A percentile compares a stretch with the other conserved stretches of the same genome.
phyloP scores from a whole-genome alignment of 2,797 vertebrate genomes.

The Orestias chungarensis region DNA sequence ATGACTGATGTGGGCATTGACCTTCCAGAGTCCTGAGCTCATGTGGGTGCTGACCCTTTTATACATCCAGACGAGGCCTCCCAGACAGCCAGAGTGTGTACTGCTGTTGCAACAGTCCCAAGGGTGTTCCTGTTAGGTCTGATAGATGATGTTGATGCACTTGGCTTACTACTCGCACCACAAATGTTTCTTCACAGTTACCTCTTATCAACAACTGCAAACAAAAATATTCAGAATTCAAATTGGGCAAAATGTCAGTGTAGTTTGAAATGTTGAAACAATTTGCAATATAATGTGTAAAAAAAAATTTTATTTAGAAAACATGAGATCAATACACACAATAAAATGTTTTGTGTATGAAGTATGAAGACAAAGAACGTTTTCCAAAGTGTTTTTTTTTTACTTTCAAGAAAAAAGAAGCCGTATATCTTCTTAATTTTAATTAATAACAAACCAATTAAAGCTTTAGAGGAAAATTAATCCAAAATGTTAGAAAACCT shows the following conservation, averaged over 20 bases:
- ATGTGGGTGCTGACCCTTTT: constrained; percentile 58
- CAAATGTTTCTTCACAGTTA: constrained; percentile 32
- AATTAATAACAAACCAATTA: not conserved
- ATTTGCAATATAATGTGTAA: not conserved
- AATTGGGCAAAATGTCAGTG: not conserved
- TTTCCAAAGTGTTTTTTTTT: not conserved
- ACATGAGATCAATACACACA: not conserved
- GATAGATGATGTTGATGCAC: constrained; percentile 62
- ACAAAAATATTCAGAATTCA: not conserved
- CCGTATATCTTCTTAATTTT: too few species aligned
- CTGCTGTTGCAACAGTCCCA: constrained; percentile 28
- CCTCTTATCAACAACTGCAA: constrained; percentile 21
- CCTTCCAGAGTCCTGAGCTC: constrained; percentile 58
- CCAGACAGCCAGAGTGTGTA: constrained; percentile 41
- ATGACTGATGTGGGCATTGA: constrained; percentile 58
- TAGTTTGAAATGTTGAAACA: not conserved
- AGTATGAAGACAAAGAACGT: constrained; percentile 1
- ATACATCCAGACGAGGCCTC: constrained; percentile 61
- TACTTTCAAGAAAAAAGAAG: too few species aligned
- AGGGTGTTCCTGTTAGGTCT: constrained; percentile 49
- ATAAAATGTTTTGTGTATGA: not conserved
- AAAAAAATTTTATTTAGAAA: not conserved
- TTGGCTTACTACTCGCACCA: constrained; percentile 19
- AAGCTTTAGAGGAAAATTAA: too few species aligned
- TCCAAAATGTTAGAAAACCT: too few species aligned